A percentile compares a stretch with the other conserved stretches of the same genome.
These are phyloP conservation scores for Scolopax rusticola DNA, from an alignment of 2,797 vertebrate species.

Conservation along the genomic window DNA sequence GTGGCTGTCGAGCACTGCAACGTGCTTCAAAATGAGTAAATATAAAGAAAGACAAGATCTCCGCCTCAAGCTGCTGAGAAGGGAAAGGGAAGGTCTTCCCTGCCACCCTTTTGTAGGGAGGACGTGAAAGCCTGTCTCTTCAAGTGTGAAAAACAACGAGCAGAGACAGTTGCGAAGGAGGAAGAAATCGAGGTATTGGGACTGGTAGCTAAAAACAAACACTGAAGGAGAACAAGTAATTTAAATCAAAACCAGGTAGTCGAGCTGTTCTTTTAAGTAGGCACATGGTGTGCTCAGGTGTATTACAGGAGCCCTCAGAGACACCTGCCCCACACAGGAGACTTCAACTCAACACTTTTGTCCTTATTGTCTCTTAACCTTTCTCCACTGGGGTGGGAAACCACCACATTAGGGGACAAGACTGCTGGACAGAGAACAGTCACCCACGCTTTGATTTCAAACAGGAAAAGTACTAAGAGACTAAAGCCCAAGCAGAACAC, in stretches of 20 bases:
- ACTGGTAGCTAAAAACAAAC: neutral
- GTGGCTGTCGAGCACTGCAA: neutral
- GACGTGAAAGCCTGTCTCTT: neutral
- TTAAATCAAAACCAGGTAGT: neutral
- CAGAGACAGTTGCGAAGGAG: neutral
- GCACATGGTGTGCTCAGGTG: neutral
- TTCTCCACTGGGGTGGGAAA: neutral
- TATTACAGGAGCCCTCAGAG: neutral
- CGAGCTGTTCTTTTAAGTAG: neutral
- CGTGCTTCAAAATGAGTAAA: neutral
- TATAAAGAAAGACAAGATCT: neutral
- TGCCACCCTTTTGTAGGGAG: neutral
- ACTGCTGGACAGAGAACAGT: rapidly evolving
- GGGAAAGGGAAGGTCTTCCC: neutral
- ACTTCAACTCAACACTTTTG: neutral
- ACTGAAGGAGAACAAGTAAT: neutral
- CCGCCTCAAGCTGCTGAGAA: neutral
- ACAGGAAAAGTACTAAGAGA: rapidly evolving
- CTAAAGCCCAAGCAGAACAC: neutral
- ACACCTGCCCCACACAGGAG: neutral
- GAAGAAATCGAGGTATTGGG: neutral
- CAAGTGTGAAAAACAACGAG: neutral
- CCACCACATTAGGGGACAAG: neutral
- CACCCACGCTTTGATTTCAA: neutral
- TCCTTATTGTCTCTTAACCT: neutral